Conservation (phyloP, 2,113 vertebrate species). For the Gambusia holbrooki region DNA sequence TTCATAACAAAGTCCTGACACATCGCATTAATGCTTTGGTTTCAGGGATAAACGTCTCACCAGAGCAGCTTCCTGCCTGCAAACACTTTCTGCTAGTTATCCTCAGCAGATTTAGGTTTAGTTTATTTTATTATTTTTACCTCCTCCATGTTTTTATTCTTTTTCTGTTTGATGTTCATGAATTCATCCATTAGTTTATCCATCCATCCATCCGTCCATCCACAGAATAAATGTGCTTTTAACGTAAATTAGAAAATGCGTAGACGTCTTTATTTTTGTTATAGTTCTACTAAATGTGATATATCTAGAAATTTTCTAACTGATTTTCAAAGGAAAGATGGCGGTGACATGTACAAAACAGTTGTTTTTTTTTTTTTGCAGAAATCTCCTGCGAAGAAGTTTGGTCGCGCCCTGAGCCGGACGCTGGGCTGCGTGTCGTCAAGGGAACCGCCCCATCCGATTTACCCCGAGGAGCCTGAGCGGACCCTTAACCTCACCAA, state of each 20-base stretch:
- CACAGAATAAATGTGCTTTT: too few relatives aligned
- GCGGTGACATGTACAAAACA: background rate
- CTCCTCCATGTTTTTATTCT: background rate
- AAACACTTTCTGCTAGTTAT: slow-evolving; percentile 7
- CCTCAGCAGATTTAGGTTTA: slow-evolving; percentile 25
- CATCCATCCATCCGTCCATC: too few relatives aligned
- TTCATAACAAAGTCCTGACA: slow-evolving; percentile 32
- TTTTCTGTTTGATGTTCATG: background rate
- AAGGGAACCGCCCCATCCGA: slow-evolving; percentile 86
- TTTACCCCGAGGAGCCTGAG: slow-evolving; percentile 93
- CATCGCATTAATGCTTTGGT: slow-evolving; percentile 45
- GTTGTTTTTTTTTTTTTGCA: slow-evolving; percentile 55
- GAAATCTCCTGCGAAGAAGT: slow-evolving; percentile 94
- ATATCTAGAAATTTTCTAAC: too few relatives aligned
- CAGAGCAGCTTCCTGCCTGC: slow-evolving; percentile 5
- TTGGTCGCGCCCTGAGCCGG: slow-evolving; percentile 92
- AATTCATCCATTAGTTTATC: background rate
- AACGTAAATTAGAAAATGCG: background rate
- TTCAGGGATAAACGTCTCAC: slow-evolving; percentile 23
- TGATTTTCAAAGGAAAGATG: background rate
- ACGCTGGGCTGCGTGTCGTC: slow-evolving; percentile 93
- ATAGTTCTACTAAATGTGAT: too few relatives aligned
- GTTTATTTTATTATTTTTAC: background rate
- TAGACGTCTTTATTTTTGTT: too few relatives aligned
- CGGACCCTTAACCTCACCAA: slow-evolving; percentile 91